Percentiles rank a stretch among this genome's conserved stretches.
Conservation (phyloP, 2,888 invertebrate species). For the Melipona beecheii region DNA sequence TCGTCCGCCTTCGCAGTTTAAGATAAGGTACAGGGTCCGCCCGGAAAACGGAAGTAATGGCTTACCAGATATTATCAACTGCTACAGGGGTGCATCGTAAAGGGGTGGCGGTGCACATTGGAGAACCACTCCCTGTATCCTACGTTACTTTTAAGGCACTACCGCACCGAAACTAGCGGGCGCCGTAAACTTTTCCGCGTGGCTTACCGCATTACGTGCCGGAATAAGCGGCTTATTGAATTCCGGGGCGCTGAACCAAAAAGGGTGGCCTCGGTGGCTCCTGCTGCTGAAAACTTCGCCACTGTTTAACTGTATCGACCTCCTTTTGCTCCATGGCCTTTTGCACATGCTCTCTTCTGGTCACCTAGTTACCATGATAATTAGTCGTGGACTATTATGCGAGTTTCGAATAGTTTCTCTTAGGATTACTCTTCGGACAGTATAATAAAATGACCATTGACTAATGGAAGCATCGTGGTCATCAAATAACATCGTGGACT, state of each 20-base stretch:
- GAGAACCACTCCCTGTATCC: conserved; percentile 63
- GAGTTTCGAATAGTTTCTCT: neutral
- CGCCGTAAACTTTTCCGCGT: conserved; percentile 70
- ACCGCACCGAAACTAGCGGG: conserved; percentile 67
- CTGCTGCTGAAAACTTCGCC: conserved; percentile 43
- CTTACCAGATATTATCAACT: conserved; percentile 82
- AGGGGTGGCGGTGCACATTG: conserved; percentile 60
- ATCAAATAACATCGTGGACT: neutral
- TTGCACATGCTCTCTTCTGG: neutral
- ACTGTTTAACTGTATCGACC: conserved; percentile 42
- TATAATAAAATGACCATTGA: neutral
- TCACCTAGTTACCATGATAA: neutral
- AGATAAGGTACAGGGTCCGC: conserved; percentile 78
- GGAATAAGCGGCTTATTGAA: conserved; percentile 71
- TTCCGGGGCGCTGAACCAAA: conserved; percentile 65
- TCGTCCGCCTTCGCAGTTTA: conserved; percentile 72
- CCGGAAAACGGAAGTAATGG: conserved; percentile 81
- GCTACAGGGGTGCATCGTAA: conserved; percentile 63
- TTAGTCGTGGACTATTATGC: neutral
- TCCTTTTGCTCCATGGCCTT: neutral
- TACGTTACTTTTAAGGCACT: conserved; percentile 73
- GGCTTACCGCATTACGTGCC: conserved; percentile 68
- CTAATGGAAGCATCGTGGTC: neutral
- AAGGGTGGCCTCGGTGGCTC: conserved; percentile 41
- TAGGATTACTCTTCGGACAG: neutral